These are phyloP conservation scores for Schizothorax lantsangensis DNA, from an alignment of 2,797 vertebrate species.

Conservation along the genomic window DNA sequence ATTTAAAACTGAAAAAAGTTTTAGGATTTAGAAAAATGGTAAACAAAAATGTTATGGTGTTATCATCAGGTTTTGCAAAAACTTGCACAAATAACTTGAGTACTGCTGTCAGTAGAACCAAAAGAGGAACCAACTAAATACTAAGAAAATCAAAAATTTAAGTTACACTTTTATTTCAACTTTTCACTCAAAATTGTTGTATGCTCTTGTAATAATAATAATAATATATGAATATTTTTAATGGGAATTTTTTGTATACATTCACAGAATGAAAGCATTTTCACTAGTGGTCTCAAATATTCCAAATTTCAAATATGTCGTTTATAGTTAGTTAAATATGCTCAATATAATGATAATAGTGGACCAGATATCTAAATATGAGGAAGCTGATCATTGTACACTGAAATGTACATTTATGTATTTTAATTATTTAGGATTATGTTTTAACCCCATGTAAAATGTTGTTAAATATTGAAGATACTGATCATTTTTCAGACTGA, in stretches of 20 bases:
- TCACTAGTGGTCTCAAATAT: background rate
- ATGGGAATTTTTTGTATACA: background rate
- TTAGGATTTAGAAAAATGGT: background rate
- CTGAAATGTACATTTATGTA: background rate
- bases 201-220: background rate
- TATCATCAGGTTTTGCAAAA: background rate
- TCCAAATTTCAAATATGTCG: background rate
- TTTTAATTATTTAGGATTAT: background rate
- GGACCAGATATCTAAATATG: background rate
- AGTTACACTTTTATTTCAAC: background rate
- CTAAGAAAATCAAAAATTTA: background rate
- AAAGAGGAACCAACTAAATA: background rate
- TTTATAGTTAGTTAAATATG: background rate
- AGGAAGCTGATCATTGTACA: background rate
- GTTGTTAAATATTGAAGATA: background rate
- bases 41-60: background rate
- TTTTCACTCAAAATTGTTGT: background rate
- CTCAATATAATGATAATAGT: background rate
- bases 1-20: background rate
- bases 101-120: too few relatives aligned
- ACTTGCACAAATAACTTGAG: too few relatives aligned
- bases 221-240: background rate
- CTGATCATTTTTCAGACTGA: background rate
- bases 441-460: background rate
- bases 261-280: background rate